Percentiles rank a stretch among this genome's conserved stretches.
Conservation (phyloP, 2,797 vertebrate genomes). For the Arctocebus calabarensis region DNA sequence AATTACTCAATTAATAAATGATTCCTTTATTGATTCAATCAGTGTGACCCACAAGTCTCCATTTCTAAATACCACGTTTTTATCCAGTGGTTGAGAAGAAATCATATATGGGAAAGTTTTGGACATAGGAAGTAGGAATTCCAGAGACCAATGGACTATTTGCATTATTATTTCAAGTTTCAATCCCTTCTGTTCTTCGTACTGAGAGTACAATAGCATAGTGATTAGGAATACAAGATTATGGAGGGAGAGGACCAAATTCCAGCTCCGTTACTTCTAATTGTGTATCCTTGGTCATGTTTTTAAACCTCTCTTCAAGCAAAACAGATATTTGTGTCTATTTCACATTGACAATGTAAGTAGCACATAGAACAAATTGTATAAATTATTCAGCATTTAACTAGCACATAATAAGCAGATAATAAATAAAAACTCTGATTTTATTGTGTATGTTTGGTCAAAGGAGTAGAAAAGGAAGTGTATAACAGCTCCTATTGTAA, state of each 20-base stretch:
- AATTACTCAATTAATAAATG: neutral
- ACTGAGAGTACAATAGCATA: neutral
- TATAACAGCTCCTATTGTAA: neutral
- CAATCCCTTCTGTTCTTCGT: neutral
- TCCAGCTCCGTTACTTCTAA: neutral
- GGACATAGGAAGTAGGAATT: neutral
- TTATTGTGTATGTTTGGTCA: neutral
- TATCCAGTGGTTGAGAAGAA: neutral
- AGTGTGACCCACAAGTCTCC: neutral
- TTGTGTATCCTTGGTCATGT: neutral
- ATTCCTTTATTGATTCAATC: neutral
- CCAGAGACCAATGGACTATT: neutral
- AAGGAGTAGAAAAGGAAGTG: neutral
- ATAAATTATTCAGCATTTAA: neutral
- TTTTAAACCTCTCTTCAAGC: neutral
- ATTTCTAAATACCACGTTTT: neutral
- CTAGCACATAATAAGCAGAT: neutral
- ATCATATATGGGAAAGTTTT: neutral
- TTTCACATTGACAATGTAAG: neutral
- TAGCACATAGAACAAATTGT: neutral
- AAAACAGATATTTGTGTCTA: neutral
- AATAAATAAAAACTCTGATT: neutral
- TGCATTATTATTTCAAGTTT: neutral
- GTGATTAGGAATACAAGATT: neutral
- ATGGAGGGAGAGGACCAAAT: neutral